Conservation (phyloP, 2,113 vertebrate species). For the Tor tambroides region DNA sequence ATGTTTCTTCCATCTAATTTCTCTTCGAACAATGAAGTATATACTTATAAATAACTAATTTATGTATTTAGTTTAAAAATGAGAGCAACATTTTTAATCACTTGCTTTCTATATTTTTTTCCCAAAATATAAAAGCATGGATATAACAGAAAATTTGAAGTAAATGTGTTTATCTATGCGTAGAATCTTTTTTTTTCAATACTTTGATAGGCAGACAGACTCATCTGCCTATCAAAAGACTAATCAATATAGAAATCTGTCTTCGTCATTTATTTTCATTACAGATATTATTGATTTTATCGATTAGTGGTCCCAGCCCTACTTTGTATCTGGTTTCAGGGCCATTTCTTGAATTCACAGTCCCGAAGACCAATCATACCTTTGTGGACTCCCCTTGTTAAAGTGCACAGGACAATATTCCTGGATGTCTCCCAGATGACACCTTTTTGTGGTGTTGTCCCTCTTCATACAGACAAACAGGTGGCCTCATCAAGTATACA, state of each 20-base stretch:
- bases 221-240: too few species aligned
- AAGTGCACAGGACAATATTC: background rate
- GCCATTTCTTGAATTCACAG: background rate
- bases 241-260: background rate
- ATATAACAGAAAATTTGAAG: too few species aligned
- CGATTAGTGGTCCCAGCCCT: background rate
- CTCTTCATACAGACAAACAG: background rate
- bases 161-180: too few species aligned
- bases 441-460: background rate
- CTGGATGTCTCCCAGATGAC: background rate
- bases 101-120: too few species aligned
- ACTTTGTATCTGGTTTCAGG: background rate
- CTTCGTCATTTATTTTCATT: background rate
- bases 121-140: too few species aligned
- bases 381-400: background rate
- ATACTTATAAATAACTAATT: too few species aligned
- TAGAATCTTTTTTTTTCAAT: too few species aligned
- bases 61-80: too few species aligned
- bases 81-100: too few species aligned
- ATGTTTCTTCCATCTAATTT: background rate
- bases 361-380: background rate
- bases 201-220: too few species aligned
- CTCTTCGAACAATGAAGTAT: background rate
- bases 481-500: constrained; percentile 11
- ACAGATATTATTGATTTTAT: background rate